phyloP scores from a whole-genome alignment of 2,888 invertebrate genomes.

The Melieria crassipennis region DNA sequence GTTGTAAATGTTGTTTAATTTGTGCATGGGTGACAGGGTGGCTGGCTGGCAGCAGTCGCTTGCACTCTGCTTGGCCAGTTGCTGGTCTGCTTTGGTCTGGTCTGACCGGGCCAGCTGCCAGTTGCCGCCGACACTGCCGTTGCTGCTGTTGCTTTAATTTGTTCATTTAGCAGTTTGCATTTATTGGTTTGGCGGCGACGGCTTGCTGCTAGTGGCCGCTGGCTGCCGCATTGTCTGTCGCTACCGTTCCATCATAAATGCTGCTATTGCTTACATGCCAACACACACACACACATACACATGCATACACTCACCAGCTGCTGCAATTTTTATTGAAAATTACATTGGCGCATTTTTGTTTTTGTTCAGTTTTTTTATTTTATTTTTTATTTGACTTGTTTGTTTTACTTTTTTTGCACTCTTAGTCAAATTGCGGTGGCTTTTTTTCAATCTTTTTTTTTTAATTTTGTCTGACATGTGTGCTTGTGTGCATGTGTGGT shows the following conservation, averaged over 20 bases:
- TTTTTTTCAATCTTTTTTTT: neutral
- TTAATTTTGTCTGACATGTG: neutral
- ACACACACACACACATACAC: neutral
- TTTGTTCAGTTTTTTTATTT: neutral
- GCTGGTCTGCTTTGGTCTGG: conserved; percentile 10
- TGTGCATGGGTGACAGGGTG: conserved; percentile 38
- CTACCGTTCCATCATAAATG: conserved; percentile 18
- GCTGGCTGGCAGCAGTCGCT: conserved; percentile 23
- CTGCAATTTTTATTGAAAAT: conserved; percentile 11
- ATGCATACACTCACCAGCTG: neutral
- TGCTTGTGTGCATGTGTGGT: neutral
- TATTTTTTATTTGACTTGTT: neutral
- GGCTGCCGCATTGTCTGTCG: conserved; percentile 31
- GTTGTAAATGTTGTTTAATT: conserved; percentile 27
- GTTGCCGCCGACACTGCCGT: conserved; percentile 8
- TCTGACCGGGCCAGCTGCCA: conserved; percentile 4
- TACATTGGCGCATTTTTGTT: neutral
- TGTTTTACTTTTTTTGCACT: neutral
- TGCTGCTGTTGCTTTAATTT: conserved; percentile 33
- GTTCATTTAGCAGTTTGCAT: conserved; percentile 37
- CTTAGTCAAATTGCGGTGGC: neutral
- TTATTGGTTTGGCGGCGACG: neutral
- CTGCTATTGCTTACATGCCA: neutral
- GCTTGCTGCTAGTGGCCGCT: conserved; percentile 7
- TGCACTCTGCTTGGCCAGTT: neutral